Conservation (phyloP, 2,888 invertebrate species). For the Acanthosepion lycidas region DNA sequence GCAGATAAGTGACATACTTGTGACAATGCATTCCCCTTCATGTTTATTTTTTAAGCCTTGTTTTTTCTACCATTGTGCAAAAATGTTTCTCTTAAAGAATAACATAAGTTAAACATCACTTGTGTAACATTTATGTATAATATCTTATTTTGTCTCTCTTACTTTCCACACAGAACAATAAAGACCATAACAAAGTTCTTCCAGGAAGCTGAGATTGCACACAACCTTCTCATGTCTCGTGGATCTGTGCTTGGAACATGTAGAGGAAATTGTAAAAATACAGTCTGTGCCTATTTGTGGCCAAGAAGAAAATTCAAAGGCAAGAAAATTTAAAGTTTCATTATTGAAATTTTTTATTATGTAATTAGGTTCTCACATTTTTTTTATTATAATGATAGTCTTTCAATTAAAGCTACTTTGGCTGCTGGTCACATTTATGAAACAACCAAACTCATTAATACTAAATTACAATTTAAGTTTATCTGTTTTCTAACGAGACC, state of each 20-base stretch:
- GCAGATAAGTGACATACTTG: too few species aligned
- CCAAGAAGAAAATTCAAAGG: slow-evolving; percentile 68
- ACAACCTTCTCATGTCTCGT: slow-evolving; percentile 84
- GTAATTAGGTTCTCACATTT: too few species aligned
- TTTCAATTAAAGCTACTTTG: too few species aligned
- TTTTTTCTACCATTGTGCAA: too few species aligned
- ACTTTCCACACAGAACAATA: slow-evolving; percentile 72
- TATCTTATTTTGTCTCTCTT: background rate
- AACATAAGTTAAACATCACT: background rate
- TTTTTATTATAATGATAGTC: too few species aligned
- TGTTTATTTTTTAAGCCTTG: too few species aligned
- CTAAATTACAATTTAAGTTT: too few species aligned
- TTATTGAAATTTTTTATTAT: background rate
- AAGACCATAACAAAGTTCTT: slow-evolving; percentile 79
- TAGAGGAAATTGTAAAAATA: slow-evolving; percentile 55
- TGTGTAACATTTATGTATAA: background rate
- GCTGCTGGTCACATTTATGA: too few species aligned
- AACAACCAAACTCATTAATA: too few species aligned
- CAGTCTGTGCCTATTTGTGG: slow-evolving; percentile 70
- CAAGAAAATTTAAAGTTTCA: slow-evolving; percentile 49
- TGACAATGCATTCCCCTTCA: too few species aligned
- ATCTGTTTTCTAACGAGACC: too few species aligned
- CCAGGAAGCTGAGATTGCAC: slow-evolving; percentile 81
- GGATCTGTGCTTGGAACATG: slow-evolving; percentile 73
- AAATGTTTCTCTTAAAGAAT: too few species aligned